Conservation (phyloP, 2,888 invertebrate species). For the Epinotia nisella region DNA sequence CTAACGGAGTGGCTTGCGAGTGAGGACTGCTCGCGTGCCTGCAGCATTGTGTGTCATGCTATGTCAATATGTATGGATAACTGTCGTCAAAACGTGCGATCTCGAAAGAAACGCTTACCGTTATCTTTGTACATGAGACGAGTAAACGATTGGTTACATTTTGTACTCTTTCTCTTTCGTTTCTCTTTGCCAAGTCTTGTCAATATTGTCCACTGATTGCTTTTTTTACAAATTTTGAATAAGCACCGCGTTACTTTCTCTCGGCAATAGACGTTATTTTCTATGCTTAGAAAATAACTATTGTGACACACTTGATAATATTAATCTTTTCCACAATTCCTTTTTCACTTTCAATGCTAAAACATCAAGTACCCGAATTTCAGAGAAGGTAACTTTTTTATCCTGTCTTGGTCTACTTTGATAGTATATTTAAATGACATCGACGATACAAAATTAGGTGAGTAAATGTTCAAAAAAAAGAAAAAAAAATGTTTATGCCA, state of each 20-base stretch:
- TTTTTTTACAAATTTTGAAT: conserved; percentile 16
- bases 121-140: conserved; percentile 61
- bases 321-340: background rate
- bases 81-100: conserved; percentile 59
- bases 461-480: too few species aligned
- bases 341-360: background rate
- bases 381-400: too few species aligned
- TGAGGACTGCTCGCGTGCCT: conserved; percentile 61
- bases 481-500: too few species aligned
- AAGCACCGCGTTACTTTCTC: conserved; percentile 24
- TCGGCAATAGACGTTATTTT: too few species aligned
- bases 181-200: conserved; percentile 26
- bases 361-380: too few species aligned
- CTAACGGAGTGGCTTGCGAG: conserved; percentile 72
- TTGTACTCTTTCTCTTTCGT: conserved; percentile 34
- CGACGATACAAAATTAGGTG: too few species aligned
- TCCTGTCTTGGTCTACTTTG: too few species aligned
- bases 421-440: too few species aligned
- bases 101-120: conserved; percentile 67
- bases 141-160: conserved; percentile 51
- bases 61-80: conserved; percentile 61
- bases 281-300: background rate
- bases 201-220: conserved; percentile 29
- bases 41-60: conserved; percentile 63
- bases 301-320: background rate